A percentile compares a stretch with the other conserved stretches of the same genome.
Conservation (phyloP, 2,888 invertebrate genomes). For the Drosophila pegasa region DNA sequence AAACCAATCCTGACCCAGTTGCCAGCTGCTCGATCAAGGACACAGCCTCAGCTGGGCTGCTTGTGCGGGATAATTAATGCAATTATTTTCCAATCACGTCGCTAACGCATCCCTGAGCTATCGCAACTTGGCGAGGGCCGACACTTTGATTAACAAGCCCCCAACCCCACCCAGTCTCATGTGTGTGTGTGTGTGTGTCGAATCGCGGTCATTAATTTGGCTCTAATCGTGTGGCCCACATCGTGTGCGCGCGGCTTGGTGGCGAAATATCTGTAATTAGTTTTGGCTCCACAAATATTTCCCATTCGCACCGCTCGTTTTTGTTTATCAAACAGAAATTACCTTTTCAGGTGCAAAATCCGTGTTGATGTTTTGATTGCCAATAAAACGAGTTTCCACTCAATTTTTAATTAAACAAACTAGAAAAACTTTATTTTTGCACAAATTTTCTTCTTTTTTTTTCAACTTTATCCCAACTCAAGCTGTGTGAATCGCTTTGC, state of each 20-base stretch:
- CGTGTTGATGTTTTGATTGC: not conserved
- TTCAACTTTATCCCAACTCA: not conserved
- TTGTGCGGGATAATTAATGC: conserved; percentile 54
- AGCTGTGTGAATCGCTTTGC: conserved; percentile 8
- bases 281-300: conserved; percentile 32
- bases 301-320: not conserved
- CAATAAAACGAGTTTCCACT: conserved; percentile 2
- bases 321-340: not conserved
- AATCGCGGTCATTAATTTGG: conserved; percentile 49
- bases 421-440: not conserved
- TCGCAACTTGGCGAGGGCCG: conserved; percentile 34
- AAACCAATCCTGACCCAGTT: conserved; percentile 41
- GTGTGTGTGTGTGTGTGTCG: conserved; percentile 5
- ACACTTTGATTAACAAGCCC: conserved; percentile 45
- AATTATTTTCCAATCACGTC: conserved; percentile 71
- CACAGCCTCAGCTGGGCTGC: not conserved
- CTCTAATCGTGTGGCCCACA: conserved; percentile 40
- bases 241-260: conserved; percentile 14
- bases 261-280: conserved; percentile 36
- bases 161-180: not conserved
- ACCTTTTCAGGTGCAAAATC: not conserved
- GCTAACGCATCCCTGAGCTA: conserved; percentile 40
- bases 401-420: not conserved
- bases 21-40: conserved; percentile 28
- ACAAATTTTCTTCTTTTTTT: no score